phyloP scores from a whole-genome alignment of 1,140 invertebrate species.

The Andrena cerasifolii region DNA sequence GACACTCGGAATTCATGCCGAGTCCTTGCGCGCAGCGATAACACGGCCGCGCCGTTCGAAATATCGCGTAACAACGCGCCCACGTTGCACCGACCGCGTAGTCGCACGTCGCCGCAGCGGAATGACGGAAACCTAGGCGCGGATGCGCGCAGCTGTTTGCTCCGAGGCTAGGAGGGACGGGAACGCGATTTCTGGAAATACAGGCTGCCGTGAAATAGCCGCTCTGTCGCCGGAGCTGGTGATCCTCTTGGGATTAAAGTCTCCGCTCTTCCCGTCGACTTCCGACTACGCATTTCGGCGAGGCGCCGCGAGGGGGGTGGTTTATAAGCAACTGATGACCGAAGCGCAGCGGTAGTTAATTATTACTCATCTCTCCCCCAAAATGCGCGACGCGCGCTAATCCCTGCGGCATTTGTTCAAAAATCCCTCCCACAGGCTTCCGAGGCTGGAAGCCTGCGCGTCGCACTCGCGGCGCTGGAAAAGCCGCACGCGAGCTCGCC shows the following conservation, averaged over 20 bases:
- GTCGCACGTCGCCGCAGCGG: slow-evolving; percentile 1
- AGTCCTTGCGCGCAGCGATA: slow-evolving; percentile 70
- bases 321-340: too few relatives aligned
- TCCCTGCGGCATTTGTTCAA: too few relatives aligned
- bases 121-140: slow-evolving; percentile 34
- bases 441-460: background rate
- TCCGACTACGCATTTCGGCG: too few relatives aligned
- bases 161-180: slow-evolving; percentile 2
- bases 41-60: slow-evolving; percentile 50
- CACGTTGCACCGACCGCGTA: slow-evolving; percentile 42
- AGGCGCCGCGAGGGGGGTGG: too few relatives aligned
- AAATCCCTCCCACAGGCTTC: background rate
- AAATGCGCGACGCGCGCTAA: too few relatives aligned
- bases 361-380: too few relatives aligned
- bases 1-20: slow-evolving; percentile 62
- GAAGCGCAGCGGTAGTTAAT: too few relatives aligned
- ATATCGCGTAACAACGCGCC: slow-evolving; percentile 60
- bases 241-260: too few relatives aligned
- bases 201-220: too few relatives aligned
- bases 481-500: background rate
- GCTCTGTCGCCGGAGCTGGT: too few relatives aligned
- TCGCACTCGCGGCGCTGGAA: background rate
- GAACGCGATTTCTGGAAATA: too few relatives aligned
- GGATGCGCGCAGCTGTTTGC: slow-evolving; percentile 37
- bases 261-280: too few relatives aligned